phyloP scores from a whole-genome alignment of 2,888 invertebrate species.

The Podabrus alpinus region DNA sequence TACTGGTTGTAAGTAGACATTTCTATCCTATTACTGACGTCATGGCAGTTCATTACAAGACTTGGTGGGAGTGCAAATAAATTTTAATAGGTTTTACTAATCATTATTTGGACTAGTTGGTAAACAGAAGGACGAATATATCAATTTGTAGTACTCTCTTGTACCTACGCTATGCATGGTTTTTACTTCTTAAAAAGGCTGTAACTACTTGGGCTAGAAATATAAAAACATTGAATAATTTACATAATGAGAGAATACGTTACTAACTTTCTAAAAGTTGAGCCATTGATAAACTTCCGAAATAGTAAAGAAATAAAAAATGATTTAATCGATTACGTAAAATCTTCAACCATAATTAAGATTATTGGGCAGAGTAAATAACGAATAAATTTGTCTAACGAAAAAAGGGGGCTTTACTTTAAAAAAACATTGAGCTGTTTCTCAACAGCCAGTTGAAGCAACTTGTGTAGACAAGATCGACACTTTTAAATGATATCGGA shows the following conservation, averaged over 20 bases:
- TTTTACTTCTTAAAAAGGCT: neutral
- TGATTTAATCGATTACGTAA: neutral
- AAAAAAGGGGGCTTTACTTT: too few relatives aligned
- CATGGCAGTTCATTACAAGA: neutral
- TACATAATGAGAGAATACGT: neutral
- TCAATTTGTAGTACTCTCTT: neutral
- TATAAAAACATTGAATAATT: neutral
- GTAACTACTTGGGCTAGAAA: neutral
- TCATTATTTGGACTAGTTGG: neutral
- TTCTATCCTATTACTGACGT: neutral
- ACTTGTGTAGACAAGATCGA: too few relatives aligned
- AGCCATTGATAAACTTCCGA: neutral
- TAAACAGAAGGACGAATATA: neutral
- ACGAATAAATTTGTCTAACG: too few relatives aligned
- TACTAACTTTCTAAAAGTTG: neutral
- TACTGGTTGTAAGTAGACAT: neutral
- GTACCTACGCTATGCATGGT: neutral
- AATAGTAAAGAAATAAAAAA: neutral
- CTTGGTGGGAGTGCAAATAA: constrained; percentile 1
- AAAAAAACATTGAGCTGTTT: too few relatives aligned
- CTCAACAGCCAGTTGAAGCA: too few relatives aligned
- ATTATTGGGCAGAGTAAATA: too few relatives aligned
- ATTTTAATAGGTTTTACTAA: neutral
- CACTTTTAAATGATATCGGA: too few relatives aligned
- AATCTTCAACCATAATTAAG: too few relatives aligned